Evolutionary conservation across 53 echinoderm and acorn worm genomes (phyloP).

Genomic region (Actinopyga echinites): DNA sequence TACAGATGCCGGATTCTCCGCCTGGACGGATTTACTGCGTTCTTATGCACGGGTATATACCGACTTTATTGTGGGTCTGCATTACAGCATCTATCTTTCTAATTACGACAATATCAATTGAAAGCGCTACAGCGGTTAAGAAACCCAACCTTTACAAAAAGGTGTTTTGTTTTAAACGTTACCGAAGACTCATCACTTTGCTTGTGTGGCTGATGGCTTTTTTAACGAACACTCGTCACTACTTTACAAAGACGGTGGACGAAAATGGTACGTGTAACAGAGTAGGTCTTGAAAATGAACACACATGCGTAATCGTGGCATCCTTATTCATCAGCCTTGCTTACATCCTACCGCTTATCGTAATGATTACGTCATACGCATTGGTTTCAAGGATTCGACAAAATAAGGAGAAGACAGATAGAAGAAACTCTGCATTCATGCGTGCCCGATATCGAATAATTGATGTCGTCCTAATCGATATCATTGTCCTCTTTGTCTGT

Average conservation of each 20-base stretch:
- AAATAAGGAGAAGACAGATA: background rate
- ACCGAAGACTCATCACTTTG: background rate
- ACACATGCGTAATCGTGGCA: no score
- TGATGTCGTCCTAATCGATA: conserved; percentile 4
- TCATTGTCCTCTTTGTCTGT: conserved; percentile 2
- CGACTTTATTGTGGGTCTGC: background rate
- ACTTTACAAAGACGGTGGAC: background rate
- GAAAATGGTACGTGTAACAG: background rate
- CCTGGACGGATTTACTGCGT: conserved; percentile 13
- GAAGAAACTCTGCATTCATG: conserved; percentile 7
- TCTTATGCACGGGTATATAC: background rate
- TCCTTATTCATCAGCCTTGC: background rate
- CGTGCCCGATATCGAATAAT: conserved; percentile 16
- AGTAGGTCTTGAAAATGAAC: no score
- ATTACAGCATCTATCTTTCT: conserved; percentile 11
- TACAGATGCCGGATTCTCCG: background rate
- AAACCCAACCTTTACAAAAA: conserved; percentile 1
- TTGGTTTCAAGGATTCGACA: background rate
- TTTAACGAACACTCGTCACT: background rate
- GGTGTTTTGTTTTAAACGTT: conserved; percentile 11
- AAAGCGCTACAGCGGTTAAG: conserved; percentile 2
- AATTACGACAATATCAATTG: conserved; percentile 9
- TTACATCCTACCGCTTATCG: background rate
- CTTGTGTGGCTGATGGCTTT: background rate
- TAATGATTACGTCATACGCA: conserved; percentile 8